Evolutionary conservation across 2,888 invertebrate species (phyloP), one percentile per base, ranked within the genome.

Genomic region (Ischnura elegans): DNA sequence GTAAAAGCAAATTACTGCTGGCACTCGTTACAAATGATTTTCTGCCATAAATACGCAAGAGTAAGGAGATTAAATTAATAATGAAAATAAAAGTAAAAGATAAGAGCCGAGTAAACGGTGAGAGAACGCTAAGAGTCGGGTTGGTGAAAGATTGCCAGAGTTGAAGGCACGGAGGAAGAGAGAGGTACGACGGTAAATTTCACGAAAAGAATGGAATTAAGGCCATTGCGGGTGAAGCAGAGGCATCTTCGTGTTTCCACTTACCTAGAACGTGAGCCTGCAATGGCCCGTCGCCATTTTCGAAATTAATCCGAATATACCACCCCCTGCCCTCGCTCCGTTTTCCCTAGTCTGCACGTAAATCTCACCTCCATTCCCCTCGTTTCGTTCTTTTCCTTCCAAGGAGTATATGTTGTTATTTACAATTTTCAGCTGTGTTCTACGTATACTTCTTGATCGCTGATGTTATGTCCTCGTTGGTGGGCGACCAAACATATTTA

Each of bases 131-230:
- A 51, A n/a, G 25, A 25, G 25, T 6, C 3, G 21, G 61, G 61
- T n/a, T 16, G 61, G 61, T 25, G 61, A 61, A 61, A 61, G 25
- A 61, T 61, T 25, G 61, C 21, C 5, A 61, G 61, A 61, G 61
- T 61, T 61, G 25, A 61, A 61, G 2, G 61, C 25, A 25, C 19
- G 19, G 61, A 61, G 61, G 61, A 25, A n/a, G 8, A 6, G 21
- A n/a, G 61, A 61, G 61, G n/a, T 21, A 5, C 8, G 61, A 61
- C 25, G 21, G n/a, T 61, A 61, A 61, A 61, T 61, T 61, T 61
- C 61, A 25, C 61, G 61, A 61, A 61, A 61, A 61, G 61, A n/a
- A 61, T 21, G 61, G 61, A 61, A 61, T 61, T 61, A 61, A 61
- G 61, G 25, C 25, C 61, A 25, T 6, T 61, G 61, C 61, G 61